Conservation (phyloP, 2,888 invertebrate genomes). For the Phalangium opilio region DNA sequence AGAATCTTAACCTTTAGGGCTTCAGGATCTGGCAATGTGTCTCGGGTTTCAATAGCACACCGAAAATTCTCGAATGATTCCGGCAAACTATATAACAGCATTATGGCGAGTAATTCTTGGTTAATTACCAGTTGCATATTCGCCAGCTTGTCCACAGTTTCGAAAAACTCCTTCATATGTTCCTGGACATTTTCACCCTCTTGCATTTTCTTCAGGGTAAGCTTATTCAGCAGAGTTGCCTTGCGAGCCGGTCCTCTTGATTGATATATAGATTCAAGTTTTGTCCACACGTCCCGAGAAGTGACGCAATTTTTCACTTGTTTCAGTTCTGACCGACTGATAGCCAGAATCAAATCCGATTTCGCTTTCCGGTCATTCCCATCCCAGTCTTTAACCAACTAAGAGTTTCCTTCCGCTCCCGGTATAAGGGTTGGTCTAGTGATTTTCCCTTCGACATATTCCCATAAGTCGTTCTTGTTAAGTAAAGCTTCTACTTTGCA, state of each 20-base stretch:
- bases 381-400: not conserved
- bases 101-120: too few relatives aligned
- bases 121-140: too few relatives aligned
- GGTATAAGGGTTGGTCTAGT: not conserved
- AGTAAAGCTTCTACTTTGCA: not conserved
- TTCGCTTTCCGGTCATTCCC: not conserved
- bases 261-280: not conserved
- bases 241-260: not conserved
- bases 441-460: not conserved
- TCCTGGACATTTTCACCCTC: not conserved
- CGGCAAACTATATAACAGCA: not conserved
- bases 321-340: not conserved
- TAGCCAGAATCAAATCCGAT: not conserved
- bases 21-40: not conserved
- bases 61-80: not conserved
- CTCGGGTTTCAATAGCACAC: not conserved
- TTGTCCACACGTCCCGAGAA: not conserved
- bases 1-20: not conserved
- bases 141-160: too few relatives aligned
- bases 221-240: too few relatives aligned
- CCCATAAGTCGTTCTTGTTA: not conserved
- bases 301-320: not conserved
- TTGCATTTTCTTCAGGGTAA: too few relatives aligned
- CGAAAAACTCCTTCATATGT: too few relatives aligned
- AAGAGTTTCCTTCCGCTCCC: not conserved